Evolutionary conservation across 2,888 invertebrate species (phyloP).

Genomic region (Cyclophora albipunctata): DNA sequence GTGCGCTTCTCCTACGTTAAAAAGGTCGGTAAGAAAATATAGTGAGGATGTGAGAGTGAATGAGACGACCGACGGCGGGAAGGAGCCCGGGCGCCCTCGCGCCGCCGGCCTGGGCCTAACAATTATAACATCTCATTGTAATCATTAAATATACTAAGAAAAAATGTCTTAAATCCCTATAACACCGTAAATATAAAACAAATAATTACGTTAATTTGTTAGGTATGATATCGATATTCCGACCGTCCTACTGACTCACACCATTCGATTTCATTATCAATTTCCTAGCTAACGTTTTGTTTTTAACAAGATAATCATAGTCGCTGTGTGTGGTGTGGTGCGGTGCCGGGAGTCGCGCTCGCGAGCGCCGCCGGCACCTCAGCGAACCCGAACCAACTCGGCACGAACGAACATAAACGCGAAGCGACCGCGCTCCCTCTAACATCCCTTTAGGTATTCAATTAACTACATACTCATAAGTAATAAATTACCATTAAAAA

Average conservation of each 20-base stretch:
- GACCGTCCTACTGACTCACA: conserved; percentile 72
- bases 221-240: conserved; percentile 74
- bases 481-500: conserved; percentile 74
- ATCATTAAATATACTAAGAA: conserved; percentile 75
- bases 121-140: conserved; percentile 71
- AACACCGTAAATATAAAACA: conserved; percentile 76
- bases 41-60: conserved; percentile 72
- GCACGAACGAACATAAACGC: conserved; percentile 60
- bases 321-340: conserved; percentile 51
- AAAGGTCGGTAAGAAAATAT: conserved; percentile 74
- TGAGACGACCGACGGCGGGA: conserved; percentile 60
- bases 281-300: conserved; percentile 72
- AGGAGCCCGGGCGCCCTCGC: conserved; percentile 37
- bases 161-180: conserved; percentile 75
- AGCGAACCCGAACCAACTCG: conserved; percentile 51
- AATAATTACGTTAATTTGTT: conserved; percentile 75
- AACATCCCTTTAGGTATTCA: conserved; percentile 66
- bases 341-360: conserved; percentile 22
- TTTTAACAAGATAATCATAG: conserved; percentile 70
- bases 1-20: conserved; percentile 69
- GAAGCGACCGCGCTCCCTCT: conserved; percentile 66
- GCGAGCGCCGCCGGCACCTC: conserved; percentile 27
- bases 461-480: conserved; percentile 75
- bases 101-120: conserved; percentile 65
- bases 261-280: conserved; percentile 74